phyloP scores from a whole-genome alignment of 2,888 invertebrate species.

The Reticulitermes lucifugus region DNA sequence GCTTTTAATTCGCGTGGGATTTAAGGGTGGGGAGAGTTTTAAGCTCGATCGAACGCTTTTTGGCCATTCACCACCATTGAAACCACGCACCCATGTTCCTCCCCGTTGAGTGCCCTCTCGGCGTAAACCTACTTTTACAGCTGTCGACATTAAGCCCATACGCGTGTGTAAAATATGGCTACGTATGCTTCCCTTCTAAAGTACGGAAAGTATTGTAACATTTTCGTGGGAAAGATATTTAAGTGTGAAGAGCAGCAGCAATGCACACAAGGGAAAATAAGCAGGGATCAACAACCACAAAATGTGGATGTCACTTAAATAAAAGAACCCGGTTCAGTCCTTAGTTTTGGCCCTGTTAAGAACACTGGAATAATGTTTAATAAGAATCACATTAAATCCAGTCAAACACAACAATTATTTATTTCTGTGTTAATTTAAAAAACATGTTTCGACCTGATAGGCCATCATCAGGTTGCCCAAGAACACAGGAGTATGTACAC shows the following conservation, averaged over 20 bases:
- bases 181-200: neutral
- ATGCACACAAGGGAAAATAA: neutral
- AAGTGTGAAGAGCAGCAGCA: neutral
- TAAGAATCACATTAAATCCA: too few relatives aligned
- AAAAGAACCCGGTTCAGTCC: too few relatives aligned
- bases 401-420: too few relatives aligned
- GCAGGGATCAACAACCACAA: neutral
- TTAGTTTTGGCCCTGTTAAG: too few relatives aligned
- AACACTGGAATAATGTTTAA: too few relatives aligned
- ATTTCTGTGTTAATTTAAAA: too few relatives aligned
- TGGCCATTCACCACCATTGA: neutral
- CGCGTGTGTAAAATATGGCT: neutral
- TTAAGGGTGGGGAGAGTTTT: neutral
- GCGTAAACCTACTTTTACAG: slow-evolving; percentile 3
- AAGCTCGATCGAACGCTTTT: slow-evolving; percentile 29
- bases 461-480: too few relatives aligned
- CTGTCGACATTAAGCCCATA: neutral
- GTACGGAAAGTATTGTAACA: slow-evolving; percentile 1
- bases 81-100: neutral
- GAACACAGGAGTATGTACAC: too few relatives aligned
- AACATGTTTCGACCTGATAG: too few relatives aligned
- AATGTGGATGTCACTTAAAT: too few relatives aligned
- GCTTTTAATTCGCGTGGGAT: slow-evolving; percentile 25
- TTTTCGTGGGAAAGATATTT: slow-evolving; percentile 12
- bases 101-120: neutral